phyloP scores from a whole-genome alignment of 2,888 invertebrate genomes.

The Glyphotaelius pellucidus region DNA sequence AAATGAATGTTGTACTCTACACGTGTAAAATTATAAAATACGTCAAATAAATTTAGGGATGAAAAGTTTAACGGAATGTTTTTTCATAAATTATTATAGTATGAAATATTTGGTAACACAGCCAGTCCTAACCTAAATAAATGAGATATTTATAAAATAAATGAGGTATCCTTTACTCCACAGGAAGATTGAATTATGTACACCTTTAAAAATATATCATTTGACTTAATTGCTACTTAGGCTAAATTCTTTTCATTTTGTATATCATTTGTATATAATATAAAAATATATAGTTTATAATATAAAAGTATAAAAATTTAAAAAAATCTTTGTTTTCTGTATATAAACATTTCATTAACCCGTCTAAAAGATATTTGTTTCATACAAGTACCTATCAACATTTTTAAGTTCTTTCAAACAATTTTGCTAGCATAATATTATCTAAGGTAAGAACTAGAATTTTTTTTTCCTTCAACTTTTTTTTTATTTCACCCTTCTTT shows the following conservation, averaged over 20 bases:
- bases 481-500: not conserved
- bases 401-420: not conserved
- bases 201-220: not conserved
- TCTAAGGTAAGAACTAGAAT: not conserved
- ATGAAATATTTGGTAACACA: not conserved
- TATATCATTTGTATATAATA: not conserved
- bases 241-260: not conserved
- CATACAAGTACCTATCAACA: not conserved
- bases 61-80: not conserved
- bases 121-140: not conserved
- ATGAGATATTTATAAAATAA: constrained; percentile 2
- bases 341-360: not conserved
- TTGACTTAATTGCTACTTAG: not conserved
- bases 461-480: not conserved
- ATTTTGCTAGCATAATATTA: not conserved
- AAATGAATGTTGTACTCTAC: no score
- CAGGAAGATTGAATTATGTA: not conserved
- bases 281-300: not conserved
- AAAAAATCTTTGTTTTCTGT: not conserved
- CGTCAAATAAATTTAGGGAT: not conserved
- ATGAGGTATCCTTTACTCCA: not conserved
- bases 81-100: not conserved
- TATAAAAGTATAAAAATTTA: no score
- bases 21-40: not conserved
- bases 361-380: not conserved